Conservation (phyloP, 30 jellyfish, hydroid and myxozoan species). For the Mastigias papua region DNA sequence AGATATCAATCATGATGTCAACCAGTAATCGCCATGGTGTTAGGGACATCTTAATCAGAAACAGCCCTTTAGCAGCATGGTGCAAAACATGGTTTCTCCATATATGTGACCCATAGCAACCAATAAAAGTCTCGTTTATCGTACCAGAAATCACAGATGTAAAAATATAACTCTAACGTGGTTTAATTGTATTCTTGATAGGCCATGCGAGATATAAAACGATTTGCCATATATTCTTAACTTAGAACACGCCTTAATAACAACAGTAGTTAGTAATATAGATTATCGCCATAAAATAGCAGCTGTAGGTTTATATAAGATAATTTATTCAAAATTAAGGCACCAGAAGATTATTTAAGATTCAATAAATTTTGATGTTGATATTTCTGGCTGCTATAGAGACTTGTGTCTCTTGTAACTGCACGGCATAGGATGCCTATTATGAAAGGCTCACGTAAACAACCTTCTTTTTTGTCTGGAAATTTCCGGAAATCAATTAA, state of each 20-base stretch:
- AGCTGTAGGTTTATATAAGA: not conserved
- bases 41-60: no score
- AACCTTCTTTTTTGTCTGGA: no score
- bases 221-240: not conserved
- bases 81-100: no score
- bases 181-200: conserved; percentile 34
- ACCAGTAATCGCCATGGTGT: no score
- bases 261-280: not conserved
- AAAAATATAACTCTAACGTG: conserved; percentile 21
- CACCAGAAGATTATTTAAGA: conserved; percentile 1
- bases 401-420: no score
- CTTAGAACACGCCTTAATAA: not conserved
- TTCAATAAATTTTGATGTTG: no score
- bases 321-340: not conserved
- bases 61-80: no score
- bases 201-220: conserved; percentile 28
- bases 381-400: no score
- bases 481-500: no score
- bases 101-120: conserved; percentile 3
- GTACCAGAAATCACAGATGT: conserved; percentile 31
- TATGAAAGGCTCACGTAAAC: no score
- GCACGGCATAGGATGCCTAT: no score
- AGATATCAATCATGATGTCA: no score
- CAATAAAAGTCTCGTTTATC: not conserved
- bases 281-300: conserved; percentile 4